Base-by-base conservation (phyloP, 1,140 invertebrate species). In the Euwallacea fornicatus region DNA sequence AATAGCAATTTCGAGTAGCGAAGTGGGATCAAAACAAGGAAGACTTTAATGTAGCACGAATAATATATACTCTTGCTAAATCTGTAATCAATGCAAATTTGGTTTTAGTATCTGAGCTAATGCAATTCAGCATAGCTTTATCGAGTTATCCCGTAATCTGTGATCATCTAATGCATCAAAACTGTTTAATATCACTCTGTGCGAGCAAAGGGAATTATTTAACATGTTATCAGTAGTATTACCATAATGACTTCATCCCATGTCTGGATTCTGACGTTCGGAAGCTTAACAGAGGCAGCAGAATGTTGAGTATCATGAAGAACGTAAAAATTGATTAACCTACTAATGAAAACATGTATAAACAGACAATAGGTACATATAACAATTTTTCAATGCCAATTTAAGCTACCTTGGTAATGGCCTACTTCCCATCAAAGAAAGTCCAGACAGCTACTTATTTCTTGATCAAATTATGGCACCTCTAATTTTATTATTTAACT, bases 141-240 rank as follows among this genome's bases (percentile, higher is more conserved):
- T 69, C 16, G 46, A 69, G 42, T 69, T 69, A 69, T 53, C 58
- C 15, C 33, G n/a, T 62, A 69, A 69, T 69, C 67, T 62, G 67
- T 69, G 67, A 69, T 69, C 67, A 69, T 62, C 59, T 69, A 69
- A 60, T 60, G 67, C 59, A 47, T 60, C 58, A 58, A 69, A 69
- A 69, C 67, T 59, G 67, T 69, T 69, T 50, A 44, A 54, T 60
- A 62, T 47, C 58, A 69, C 58, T 62, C 54, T 44, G 21, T 43
- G 15, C 46, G 62, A 55, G 58, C 67, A 69, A 69, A 69, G 67
- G 46, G 67, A 69, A 69, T 69, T 60, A 69, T 69, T 68, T 69
- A 69, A 42, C 59, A 69, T 21, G 56, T 62, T 69, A 69, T 69
- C 59, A 62, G 59, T 54, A 47, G 43, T 7, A 69, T 69, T 69